These are phyloP conservation scores for Ormyrus labotus DNA, from an alignment of 2,888 invertebrate genomes.

Conservation along the genomic window DNA sequence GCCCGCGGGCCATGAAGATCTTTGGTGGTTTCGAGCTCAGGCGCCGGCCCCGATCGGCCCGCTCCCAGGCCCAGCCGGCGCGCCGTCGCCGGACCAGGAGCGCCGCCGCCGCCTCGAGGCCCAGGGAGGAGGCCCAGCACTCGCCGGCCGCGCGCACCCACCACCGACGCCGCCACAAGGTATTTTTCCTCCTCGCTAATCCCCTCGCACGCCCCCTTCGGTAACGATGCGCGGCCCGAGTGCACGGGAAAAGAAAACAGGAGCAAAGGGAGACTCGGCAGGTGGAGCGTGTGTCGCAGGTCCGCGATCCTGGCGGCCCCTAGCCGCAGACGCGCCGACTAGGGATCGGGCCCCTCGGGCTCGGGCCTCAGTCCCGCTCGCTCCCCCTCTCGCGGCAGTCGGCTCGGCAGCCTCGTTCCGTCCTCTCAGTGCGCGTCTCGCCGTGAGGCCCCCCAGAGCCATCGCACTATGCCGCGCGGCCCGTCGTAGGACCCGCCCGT, in stretches of 20 bases:
- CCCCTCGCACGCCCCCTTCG: not conserved
- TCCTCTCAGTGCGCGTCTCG: not conserved
- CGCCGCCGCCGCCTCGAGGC: not conserved
- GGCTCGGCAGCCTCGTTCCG: not conserved
- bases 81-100: not conserved
- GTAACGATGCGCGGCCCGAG: too few relatives aligned
- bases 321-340: conserved; percentile 49
- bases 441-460: conserved; percentile 21
- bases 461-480: conserved; percentile 42
- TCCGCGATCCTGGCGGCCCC: conserved; percentile 28
- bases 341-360: conserved; percentile 25
- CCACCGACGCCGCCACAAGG: not conserved
- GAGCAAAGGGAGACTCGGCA: not conserved
- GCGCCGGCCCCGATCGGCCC: conserved; percentile 8
- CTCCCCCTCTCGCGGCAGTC: not conserved
- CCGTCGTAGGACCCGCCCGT: conserved; percentile 33
- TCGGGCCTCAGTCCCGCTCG: conserved; percentile 36
- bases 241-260: too few relatives aligned
- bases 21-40: conserved; percentile 49
- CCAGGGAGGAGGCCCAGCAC: too few relatives aligned
- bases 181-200: not conserved
- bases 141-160: not conserved
- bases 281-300: conserved; percentile 20
- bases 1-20: conserved; percentile 38
- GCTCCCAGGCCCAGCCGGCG: not conserved